Conservation (phyloP, 2,113 vertebrate species). For the Colaptes auratus region DNA sequence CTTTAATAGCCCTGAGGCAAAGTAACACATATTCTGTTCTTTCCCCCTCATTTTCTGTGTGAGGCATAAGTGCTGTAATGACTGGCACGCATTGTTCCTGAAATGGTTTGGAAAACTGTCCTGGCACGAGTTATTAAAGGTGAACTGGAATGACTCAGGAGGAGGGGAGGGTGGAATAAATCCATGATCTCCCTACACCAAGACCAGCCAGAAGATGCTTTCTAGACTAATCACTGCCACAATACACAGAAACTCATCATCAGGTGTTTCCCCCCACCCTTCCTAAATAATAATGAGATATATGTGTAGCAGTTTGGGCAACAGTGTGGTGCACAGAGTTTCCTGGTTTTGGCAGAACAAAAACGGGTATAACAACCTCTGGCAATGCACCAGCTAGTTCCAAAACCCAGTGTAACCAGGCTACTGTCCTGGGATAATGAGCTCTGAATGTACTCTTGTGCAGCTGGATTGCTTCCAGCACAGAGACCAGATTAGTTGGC, state of each 20-base stretch:
- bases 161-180: constrained; percentile 10
- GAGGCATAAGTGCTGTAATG: constrained; percentile 21
- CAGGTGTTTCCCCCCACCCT: neutral
- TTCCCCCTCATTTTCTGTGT: constrained; percentile 32
- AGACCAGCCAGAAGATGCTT: neutral
- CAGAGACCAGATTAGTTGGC: neutral
- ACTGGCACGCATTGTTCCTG: constrained; percentile 14
- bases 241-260: constrained; percentile 17
- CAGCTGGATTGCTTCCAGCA: neutral
- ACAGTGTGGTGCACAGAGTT: neutral
- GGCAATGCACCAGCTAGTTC: neutral
- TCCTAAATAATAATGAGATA: constrained; percentile 2
- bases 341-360: neutral
- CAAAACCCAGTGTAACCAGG: neutral
- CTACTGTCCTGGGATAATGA: neutral
- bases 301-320: neutral
- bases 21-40: neutral
- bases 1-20: neutral
- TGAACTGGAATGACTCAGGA: constrained; percentile 26
- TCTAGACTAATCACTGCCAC: constrained; percentile 20
- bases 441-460: neutral
- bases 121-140: constrained; percentile 27
- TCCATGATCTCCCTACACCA: neutral
- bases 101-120: constrained; percentile 24
- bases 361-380: neutral